Base-by-base conservation (phyloP, 2,797 vertebrate species). In the Etheostoma perlongum region DNA sequence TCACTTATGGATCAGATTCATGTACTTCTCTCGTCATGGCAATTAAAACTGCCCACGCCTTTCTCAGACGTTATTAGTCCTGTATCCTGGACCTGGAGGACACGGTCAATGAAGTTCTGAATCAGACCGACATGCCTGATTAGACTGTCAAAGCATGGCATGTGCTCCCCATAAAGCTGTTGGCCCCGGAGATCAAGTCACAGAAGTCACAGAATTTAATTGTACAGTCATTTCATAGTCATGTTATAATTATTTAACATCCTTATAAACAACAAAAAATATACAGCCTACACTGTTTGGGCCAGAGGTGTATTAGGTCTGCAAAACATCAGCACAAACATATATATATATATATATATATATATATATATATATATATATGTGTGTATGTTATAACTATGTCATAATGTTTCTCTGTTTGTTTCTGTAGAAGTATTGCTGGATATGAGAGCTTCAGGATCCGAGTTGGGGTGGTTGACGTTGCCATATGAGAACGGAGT, bases 401-500 rank as follows among this genome's bases (percentile, higher is more conserved):
- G 40, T 51, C 78, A 30, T 53, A 9, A 9, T 67, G 58, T 62
- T 74, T 70, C 62, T 46, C 46, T 73, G 62, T 76, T 46, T 67
- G 49, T 89, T 72, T 86, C 82, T 68, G 21, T 87, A 99, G 98
- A 98, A 72, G 95, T 97, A 11, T 90, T 99, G 83, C 91, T 99
- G 92, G 98, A 99, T 84, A 98, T 99, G 33, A 97, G 91, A 42
- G 92, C 96, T 44, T 95, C 96, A 0, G 96, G 97, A 51, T 97
- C 97, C 53, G 97, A 99, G 78, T 89, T 98, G 42, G 98, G 98
- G 54, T 99, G 98, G 98, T 91, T 99, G 87, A 96, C 96, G 0
- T 92, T 90, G 54, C 97, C 97, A 21, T 94, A 95, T 13, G 96
- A 97, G 90, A 94, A 96, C 89, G 97, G 97, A 92, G 98, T 99